Conservation (phyloP, 2,888 invertebrate genomes). For the Endomychus coccineus region DNA sequence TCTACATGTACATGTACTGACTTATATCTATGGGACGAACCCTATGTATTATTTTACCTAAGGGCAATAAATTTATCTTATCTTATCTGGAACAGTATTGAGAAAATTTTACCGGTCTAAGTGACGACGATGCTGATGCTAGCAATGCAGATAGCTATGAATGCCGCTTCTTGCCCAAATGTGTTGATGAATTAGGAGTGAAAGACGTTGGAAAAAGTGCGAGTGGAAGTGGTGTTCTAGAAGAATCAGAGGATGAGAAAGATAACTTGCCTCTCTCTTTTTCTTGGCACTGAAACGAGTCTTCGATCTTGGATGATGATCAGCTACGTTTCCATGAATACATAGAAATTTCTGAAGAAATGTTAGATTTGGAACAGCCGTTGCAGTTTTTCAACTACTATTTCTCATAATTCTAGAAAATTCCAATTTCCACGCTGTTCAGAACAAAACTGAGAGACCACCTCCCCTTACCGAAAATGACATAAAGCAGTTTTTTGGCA, state of each 20-base stretch:
- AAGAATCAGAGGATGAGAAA: constrained; percentile 2
- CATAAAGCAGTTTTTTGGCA: constrained; percentile 4
- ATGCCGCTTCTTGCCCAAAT: neutral
- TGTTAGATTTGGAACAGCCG: neutral
- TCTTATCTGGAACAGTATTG: too few species aligned
- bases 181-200: constrained; percentile 2
- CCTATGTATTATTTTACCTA: too few species aligned
- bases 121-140: too few species aligned
- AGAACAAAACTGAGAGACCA: constrained; percentile 5
- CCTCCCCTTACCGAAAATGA: constrained; percentile 2
- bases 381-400: constrained; percentile 2
- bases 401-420: constrained; percentile 8
- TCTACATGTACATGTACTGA: too few species aligned
- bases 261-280: constrained; percentile 34
- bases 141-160: neutral
- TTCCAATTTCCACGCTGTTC: constrained; percentile 8
- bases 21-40: too few species aligned
- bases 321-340: neutral
- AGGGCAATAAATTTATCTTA: too few species aligned
- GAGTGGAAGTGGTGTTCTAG: constrained; percentile 2
- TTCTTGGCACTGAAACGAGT: too few species aligned
- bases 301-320: neutral
- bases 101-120: too few species aligned
- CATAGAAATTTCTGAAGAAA: neutral
- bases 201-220: constrained; percentile 3